Percentiles rank a stretch among this genome's conserved stretches.
Evolutionary conservation across 2,113 vertebrate species (phyloP).

Genomic region (Hippocampus abdominalis): DNA sequence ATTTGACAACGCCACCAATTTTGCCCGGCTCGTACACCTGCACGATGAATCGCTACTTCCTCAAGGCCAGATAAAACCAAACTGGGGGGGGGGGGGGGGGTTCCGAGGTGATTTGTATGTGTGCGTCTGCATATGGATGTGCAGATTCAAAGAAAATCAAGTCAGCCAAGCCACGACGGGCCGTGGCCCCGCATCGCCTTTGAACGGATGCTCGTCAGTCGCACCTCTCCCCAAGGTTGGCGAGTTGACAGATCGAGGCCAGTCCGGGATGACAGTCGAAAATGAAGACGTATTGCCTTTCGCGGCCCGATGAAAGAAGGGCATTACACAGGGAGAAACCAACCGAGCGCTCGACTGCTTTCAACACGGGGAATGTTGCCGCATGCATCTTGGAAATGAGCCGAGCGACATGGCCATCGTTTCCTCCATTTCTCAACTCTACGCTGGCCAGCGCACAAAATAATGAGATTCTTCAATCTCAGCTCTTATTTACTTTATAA

Average conservation of each 20-base stretch:
- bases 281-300: conserved; percentile 67
- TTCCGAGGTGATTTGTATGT: neutral
- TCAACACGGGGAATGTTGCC: conserved; percentile 12
- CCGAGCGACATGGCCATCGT: conserved; percentile 2
- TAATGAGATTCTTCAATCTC: conserved; percentile 32
- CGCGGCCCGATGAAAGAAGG: conserved; percentile 60
- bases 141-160: conserved; percentile 7
- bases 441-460: conserved; percentile 4
- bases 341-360: conserved; percentile 23
- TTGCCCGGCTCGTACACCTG: too few relatives aligned
- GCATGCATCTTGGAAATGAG: conserved; percentile 22
- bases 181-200: conserved; percentile 31
- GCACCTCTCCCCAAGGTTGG: conserved; percentile 52
- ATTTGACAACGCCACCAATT: too few relatives aligned
- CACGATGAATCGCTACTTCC: too few relatives aligned
- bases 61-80: too few relatives aligned
- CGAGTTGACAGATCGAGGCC: conserved; percentile 64
- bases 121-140: neutral
- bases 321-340: conserved; percentile 48
- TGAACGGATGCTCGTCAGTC: conserved; percentile 54
- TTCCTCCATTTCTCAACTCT: conserved; percentile 8
- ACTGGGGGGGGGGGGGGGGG: too few relatives aligned
- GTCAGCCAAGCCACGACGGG: neutral
- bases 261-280: conserved; percentile 57
- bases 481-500: conserved; percentile 52